Percentiles rank a stretch among this genome's conserved stretches.
Evolutionary conservation across 2,888 invertebrate genomes (phyloP).

Genomic region (Bellardia pandia): DNA sequence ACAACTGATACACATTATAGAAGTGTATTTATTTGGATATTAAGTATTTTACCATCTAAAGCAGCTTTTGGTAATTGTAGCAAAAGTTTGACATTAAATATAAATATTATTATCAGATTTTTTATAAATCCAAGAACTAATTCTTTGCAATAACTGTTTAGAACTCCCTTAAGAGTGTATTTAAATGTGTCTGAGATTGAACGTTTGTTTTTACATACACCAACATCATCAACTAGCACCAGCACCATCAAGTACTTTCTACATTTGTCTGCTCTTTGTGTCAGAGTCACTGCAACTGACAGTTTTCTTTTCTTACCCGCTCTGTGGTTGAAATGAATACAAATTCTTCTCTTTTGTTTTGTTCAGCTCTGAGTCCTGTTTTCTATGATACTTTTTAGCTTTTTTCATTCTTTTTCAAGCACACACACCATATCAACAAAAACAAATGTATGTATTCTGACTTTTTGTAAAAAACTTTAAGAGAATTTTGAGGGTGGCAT

Average conservation of each 20-base stretch:
- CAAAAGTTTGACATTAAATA: neutral
- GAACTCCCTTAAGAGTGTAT: neutral
- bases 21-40: too few relatives aligned
- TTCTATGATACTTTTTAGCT: conserved; percentile 22
- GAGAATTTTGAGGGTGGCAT: neutral
- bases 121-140: neutral
- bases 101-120: neutral
- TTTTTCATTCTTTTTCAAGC: neutral
- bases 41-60: too few relatives aligned
- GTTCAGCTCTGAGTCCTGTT: neutral
- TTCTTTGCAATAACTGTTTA: neutral
- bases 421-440: conserved; percentile 6
- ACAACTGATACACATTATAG: too few relatives aligned
- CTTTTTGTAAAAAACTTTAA: neutral
- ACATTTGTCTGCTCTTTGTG: neutral
- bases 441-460: conserved; percentile 5
- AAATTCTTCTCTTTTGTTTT: neutral
- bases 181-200: neutral
- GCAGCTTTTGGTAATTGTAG: too few relatives aligned
- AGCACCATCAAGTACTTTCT: conserved; percentile 2
- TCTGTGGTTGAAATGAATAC: conserved; percentile 31
- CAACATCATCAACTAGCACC: neutral
- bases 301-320: neutral
- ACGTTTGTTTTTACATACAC: neutral
- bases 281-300: neutral